A percentile compares a stretch with the other conserved stretches of the same genome.
These are phyloP conservation scores for Myotis lucifugus DNA, from an alignment of 2,113 vertebrate species.

Conservation along the genomic window DNA sequence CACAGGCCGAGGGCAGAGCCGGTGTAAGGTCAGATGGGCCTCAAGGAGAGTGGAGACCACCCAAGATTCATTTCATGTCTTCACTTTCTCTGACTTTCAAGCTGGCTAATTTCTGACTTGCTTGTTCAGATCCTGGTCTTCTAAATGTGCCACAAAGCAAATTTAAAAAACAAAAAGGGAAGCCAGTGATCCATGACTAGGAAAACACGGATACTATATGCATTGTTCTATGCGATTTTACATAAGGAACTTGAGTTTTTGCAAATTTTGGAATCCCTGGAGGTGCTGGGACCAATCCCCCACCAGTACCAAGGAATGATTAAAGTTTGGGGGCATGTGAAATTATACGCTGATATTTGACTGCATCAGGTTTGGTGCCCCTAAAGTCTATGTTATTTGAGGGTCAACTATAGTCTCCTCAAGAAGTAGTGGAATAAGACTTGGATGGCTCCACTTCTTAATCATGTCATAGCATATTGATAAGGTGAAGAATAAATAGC, in stretches of 20 bases:
- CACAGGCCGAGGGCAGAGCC: too few species aligned
- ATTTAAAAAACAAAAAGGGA: neutral
- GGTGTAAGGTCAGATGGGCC: neutral
- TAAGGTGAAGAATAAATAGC: constrained; percentile 36
- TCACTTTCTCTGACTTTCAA: neutral
- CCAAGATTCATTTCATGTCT: neutral
- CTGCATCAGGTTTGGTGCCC: neutral
- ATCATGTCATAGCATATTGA: neutral
- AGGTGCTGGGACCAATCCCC: neutral
- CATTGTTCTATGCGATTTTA: neutral
- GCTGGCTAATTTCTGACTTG: neutral
- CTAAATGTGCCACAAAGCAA: neutral
- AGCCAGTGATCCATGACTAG: neutral
- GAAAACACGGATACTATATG: neutral
- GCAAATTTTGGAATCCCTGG: neutral
- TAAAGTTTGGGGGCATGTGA: neutral
- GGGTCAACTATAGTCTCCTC: neutral
- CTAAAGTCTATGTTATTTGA: neutral
- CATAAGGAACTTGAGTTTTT: neutral
- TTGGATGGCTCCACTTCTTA: constrained; percentile 13
- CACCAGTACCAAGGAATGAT: neutral
- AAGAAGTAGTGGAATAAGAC: constrained; percentile 4
- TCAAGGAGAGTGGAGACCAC: neutral
- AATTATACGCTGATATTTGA: neutral
- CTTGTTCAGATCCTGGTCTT: neutral